phyloP scores from a whole-genome alignment of 2,113 vertebrate genomes.

The Cynocephalus volans region DNA sequence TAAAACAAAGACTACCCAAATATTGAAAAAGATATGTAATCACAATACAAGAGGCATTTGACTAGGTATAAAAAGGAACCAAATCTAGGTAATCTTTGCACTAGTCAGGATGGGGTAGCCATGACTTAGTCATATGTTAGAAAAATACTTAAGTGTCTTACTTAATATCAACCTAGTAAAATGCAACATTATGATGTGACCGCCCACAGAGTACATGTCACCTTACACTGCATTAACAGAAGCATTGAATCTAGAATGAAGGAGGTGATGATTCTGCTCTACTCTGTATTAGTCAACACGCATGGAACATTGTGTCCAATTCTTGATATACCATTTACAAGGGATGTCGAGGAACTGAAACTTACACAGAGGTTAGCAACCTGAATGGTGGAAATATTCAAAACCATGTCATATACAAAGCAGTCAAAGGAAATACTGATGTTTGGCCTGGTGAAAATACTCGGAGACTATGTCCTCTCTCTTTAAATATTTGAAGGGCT shows the following conservation, averaged over 20 bases:
- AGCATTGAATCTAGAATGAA: not conserved
- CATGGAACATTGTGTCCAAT: not conserved
- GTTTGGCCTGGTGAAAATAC: not conserved
- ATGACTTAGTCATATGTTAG: not conserved
- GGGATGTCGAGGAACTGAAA: not conserved
- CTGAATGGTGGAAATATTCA: not conserved
- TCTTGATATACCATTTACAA: not conserved
- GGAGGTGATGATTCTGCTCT: not conserved
- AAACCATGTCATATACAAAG: not conserved
- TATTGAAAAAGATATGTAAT: not conserved
- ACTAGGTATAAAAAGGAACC: not conserved
- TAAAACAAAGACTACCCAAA: not conserved
- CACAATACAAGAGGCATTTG: not conserved
- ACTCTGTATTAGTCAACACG: not conserved
- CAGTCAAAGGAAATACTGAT: not conserved
- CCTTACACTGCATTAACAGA: not conserved
- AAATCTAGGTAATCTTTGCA: not conserved
- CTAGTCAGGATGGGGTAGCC: not conserved
- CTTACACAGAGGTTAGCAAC: not conserved
- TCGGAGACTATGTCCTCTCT: not conserved
- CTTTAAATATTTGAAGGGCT: constrained; percentile 1
- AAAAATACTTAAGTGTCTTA: not conserved
- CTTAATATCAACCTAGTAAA: not conserved
- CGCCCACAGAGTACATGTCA: not conserved
- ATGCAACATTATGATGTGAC: not conserved